phyloP scores from a whole-genome alignment of 2,888 invertebrate species.

The Drosophila anceps region DNA sequence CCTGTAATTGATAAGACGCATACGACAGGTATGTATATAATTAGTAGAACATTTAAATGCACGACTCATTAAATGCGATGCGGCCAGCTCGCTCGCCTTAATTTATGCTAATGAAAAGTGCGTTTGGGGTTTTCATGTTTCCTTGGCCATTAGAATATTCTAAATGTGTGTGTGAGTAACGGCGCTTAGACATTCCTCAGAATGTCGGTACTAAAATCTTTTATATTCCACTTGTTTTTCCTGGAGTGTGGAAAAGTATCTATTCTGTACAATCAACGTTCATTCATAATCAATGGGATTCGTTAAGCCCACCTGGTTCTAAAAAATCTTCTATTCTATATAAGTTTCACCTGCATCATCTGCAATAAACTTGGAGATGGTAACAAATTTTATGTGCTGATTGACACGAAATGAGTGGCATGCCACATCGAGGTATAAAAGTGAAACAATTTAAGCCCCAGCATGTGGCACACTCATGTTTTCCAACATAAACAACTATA shows the following conservation, averaged over 20 bases:
- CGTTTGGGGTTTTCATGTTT: slow-evolving; percentile 27
- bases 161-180: slow-evolving; percentile 4
- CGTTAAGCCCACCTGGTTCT: slow-evolving; percentile 25
- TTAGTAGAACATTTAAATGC: slow-evolving; percentile 22
- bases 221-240: slow-evolving; percentile 7
- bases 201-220: slow-evolving; percentile 24
- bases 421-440: background rate
- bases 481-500: slow-evolving; percentile 48
- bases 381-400: slow-evolving; percentile 51
- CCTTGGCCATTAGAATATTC: background rate
- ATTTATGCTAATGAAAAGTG: slow-evolving; percentile 66
- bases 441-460: slow-evolving; percentile 29
- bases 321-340: background rate
- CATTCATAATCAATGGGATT: slow-evolving; percentile 38
- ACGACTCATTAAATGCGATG: slow-evolving; percentile 17
- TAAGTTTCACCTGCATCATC: background rate
- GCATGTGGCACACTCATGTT: slow-evolving; percentile 11
- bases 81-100: slow-evolving; percentile 26
- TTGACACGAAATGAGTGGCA: slow-evolving; percentile 55
- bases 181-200: slow-evolving; percentile 11
- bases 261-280: slow-evolving; percentile 15
- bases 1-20: slow-evolving; percentile 40
- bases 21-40: background rate
- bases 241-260: slow-evolving; percentile 21
- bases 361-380: slow-evolving; percentile 44